Conservation (phyloP, 1,140 invertebrate genomes). For the Armadillidium nasatum region DNA sequence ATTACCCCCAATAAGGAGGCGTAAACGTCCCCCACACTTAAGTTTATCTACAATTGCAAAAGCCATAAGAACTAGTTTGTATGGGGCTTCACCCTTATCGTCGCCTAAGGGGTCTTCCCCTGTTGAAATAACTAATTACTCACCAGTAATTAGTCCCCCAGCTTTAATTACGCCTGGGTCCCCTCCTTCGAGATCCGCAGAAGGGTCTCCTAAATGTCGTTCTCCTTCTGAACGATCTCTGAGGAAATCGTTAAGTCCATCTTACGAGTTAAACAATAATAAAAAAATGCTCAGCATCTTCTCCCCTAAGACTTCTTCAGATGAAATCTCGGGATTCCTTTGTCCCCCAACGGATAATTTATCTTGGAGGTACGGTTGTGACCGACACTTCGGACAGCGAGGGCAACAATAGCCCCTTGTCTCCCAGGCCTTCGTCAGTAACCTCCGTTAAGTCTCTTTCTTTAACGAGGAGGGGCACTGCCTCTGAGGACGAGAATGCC, state of each 20-base stretch:
- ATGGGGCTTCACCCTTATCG: not conserved
- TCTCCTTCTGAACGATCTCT: not conserved
- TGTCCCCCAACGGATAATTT: not conserved
- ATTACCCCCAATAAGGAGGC: too few relatives aligned
- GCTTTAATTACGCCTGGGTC: not conserved
- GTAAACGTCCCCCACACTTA: not conserved
- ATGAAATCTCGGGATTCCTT: not conserved
- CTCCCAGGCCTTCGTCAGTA: not conserved
- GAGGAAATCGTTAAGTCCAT: not conserved
- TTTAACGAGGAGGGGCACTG: not conserved
- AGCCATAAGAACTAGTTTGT: not conserved
- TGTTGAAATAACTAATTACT: not conserved
- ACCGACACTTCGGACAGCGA: not conserved
- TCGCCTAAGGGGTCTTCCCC: not conserved
- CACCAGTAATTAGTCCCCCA: not conserved
- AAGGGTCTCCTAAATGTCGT: not conserved
- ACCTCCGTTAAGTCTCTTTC: not conserved
- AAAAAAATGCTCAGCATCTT: not conserved
- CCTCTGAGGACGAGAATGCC: not conserved
- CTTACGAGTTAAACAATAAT: not conserved
- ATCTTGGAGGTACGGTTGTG: not conserved
- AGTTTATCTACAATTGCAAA: not conserved
- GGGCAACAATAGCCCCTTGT: not conserved
- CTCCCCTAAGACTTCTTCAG: not conserved
- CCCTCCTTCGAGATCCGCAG: not conserved